These are phyloP conservation scores for Drosophila albomicans DNA, from an alignment of 1,140 invertebrate genomes.

Conservation along the genomic window DNA sequence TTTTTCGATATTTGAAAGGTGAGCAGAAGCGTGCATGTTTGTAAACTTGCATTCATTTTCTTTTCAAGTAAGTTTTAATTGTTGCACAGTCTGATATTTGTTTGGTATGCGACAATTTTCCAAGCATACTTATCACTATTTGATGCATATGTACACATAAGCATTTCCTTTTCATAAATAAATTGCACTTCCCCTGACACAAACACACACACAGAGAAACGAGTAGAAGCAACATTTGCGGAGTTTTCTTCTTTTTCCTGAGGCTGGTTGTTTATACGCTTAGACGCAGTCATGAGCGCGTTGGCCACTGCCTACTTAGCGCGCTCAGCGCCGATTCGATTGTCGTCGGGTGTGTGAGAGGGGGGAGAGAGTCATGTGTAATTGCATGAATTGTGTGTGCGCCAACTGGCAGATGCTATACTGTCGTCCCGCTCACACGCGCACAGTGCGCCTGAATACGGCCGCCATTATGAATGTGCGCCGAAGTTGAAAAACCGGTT, in stretches of 20 bases:
- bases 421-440: slow-evolving; percentile 49
- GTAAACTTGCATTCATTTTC: slow-evolving; percentile 1
- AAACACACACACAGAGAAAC: neutral
- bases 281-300: slow-evolving; percentile 62
- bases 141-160: slow-evolving; percentile 15
- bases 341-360: slow-evolving; percentile 11
- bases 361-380: slow-evolving; percentile 54
- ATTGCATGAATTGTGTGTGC: slow-evolving; percentile 75
- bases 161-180: slow-evolving; percentile 44
- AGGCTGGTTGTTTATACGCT: slow-evolving; percentile 51
- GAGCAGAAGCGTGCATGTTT: neutral
- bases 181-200: slow-evolving; percentile 36
- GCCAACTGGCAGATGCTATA: slow-evolving; percentile 17
- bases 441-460: slow-evolving; percentile 39
- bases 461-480: slow-evolving; percentile 82
- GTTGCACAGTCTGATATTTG: neutral
- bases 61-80: slow-evolving; percentile 4
- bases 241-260: slow-evolving; percentile 39
- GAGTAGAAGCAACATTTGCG: neutral
- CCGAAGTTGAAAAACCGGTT: slow-evolving; percentile 72
- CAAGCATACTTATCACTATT: slow-evolving; percentile 1
- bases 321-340: slow-evolving; percentile 34
- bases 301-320: slow-evolving; percentile 62
- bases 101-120: slow-evolving; percentile 11
- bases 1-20: neutral